Evolutionary conservation across 2,888 invertebrate species (phyloP).

Genomic region (Aporophyla nigra): DNA sequence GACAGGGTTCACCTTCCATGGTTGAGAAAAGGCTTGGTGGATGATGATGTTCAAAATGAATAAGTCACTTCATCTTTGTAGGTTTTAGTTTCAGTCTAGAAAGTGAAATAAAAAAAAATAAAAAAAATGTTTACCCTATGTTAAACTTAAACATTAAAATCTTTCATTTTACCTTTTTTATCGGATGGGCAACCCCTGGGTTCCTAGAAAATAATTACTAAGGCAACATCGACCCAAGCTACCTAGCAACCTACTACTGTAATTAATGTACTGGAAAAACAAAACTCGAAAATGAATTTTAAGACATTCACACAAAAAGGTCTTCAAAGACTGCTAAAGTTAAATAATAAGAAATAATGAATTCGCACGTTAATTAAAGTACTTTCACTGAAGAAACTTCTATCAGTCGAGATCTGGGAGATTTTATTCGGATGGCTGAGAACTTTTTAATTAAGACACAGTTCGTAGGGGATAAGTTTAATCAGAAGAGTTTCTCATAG

Average conservation of each 20-base stretch:
- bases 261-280: not conserved
- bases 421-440: conserved; percentile 67
- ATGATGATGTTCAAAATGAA: no score
- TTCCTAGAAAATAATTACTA: not conserved
- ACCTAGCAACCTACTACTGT: not conserved
- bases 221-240: not conserved
- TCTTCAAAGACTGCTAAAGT: conserved; percentile 53
- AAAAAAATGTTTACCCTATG: no score
- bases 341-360: conserved; percentile 74
- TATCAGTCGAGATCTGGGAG: conserved; percentile 65
- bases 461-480: conserved; percentile 53
- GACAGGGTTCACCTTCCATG: no score
- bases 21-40: no score
- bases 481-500: conserved; percentile 46
- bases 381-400: conserved; percentile 68
- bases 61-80: no score
- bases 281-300: not conserved
- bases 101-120: no score
- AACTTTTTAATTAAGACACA: conserved; percentile 75
- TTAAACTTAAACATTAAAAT: no score
- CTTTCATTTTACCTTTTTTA: no score
- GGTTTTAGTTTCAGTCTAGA: no score
- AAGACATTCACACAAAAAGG: conserved; percentile 28
- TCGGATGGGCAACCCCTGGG: no score
- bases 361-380: conserved; percentile 73